Conservation (phyloP, 2,888 invertebrate species). For the Drosophila quinaria region DNA sequence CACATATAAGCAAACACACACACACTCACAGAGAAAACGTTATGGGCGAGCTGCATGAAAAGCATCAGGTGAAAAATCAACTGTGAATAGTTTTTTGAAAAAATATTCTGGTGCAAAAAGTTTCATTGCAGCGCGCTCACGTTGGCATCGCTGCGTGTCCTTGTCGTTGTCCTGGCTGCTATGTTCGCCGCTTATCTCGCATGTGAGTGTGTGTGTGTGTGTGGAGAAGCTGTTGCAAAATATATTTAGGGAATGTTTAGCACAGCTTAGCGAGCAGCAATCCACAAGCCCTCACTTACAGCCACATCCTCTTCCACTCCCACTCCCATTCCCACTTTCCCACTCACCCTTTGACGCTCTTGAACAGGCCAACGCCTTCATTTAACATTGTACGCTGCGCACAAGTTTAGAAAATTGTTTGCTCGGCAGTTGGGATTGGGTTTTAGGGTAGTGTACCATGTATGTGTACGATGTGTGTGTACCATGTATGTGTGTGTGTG, state of each 20-base stretch:
- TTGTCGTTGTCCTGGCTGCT: conserved; percentile 31
- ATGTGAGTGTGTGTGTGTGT: conserved; percentile 13
- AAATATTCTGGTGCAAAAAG: conserved; percentile 81
- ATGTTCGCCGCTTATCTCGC: conserved; percentile 70
- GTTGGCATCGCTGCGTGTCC: conserved; percentile 33
- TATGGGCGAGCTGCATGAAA: conserved; percentile 47
- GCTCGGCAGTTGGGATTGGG: conserved; percentile 62
- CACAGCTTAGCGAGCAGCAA: conserved; percentile 73
- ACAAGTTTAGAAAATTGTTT: conserved; percentile 76
- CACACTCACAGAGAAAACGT: conserved; percentile 15
- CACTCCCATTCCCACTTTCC: background rate
- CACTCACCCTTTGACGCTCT: background rate
- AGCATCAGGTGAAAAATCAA: conserved; percentile 83
- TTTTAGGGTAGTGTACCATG: conserved; percentile 9
- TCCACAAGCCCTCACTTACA: conserved; percentile 27
- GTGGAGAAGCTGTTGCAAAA: conserved; percentile 71
- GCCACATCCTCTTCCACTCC: background rate
- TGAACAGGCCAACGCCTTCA: conserved; percentile 44
- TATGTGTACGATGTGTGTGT: background rate
- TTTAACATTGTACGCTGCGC: conserved; percentile 50
- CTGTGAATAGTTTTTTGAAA: conserved; percentile 81
- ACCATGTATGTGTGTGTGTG: conserved; percentile 38
- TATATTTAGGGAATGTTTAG: conserved; percentile 81
- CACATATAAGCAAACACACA: conserved; percentile 47
- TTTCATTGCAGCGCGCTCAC: conserved; percentile 67